Evolutionary conservation across 2,888 invertebrate genomes (phyloP).

Genomic region (Diaphora mendica): DNA sequence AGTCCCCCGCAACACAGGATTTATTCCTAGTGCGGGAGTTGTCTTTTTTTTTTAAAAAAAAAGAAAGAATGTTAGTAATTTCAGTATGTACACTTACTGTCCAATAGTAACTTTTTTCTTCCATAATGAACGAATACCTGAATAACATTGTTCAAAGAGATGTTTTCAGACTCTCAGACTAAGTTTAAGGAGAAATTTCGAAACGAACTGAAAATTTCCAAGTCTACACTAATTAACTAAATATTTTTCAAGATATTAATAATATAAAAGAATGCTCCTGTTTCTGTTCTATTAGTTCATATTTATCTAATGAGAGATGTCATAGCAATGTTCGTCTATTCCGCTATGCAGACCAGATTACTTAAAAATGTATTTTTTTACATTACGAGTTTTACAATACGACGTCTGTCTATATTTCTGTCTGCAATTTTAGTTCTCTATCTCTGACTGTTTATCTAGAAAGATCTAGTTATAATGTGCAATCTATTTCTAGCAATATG

Average conservation of each 20-base stretch:
- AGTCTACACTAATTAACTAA: neutral
- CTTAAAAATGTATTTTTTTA: neutral
- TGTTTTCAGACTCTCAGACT: no score
- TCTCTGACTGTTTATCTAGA: neutral
- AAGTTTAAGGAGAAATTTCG: neutral
- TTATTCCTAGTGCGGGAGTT: no score
- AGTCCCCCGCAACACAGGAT: no score
- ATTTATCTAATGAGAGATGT: neutral
- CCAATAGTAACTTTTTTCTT: no score
- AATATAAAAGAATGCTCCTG: neutral
- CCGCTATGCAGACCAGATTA: neutral
- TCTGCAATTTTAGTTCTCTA: neutral
- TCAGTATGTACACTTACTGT: no score
- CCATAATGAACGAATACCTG: no score
- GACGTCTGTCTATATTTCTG: neutral
- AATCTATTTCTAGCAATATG: neutral
- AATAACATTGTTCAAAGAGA: no score
- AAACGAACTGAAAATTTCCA: neutral
- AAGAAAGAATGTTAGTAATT: no score
- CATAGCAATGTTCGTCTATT: neutral
- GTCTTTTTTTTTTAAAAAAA: no score
- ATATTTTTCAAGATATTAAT: neutral
- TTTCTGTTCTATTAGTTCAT: neutral
- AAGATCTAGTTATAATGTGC: neutral
- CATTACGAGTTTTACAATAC: neutral